Base-by-base conservation (phyloP, 2,113 vertebrate genomes). In the Apteryx owenii region DNA sequence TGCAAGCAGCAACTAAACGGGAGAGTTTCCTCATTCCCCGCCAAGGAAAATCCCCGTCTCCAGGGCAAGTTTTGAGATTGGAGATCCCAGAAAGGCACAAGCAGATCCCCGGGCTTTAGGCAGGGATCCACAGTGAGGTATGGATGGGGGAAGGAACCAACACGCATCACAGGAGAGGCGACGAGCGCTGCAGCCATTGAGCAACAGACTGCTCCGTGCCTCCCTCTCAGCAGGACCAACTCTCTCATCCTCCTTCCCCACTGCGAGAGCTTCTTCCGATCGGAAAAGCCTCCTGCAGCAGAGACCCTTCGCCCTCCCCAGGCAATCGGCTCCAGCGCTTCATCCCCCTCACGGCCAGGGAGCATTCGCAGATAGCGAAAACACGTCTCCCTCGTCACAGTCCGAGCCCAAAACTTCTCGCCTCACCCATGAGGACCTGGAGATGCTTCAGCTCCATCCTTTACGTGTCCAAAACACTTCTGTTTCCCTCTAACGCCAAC, bases 391-490 rank as follows among this genome's bases (percentile, higher is more conserved):
- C 26, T 51, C 38, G 18, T 4, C 44, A 23, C 33, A 40, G 28
- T 23, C 25, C 21, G 51, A 76, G 62, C 14, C 5, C 6, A 10
- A 29, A 21, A 20, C 16, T 36, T 38, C 75, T 70, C 64, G 50
- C 12, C 12, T 70, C 61, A 14, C 3, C 3, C 28, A 16, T 0
- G 2, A 36, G 53, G 12, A 20, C 25, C 5, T 13, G 42, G 48
- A 56, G 72, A n/a, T 7, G 31, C n/a, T 54, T 25, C 64, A 76
- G 26, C 22, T 48, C 51, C 31, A 2, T 3, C 44, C 25, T n/a
- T 16, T 13, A 33, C 4, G 0, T 1, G 18, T 8, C 61, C 2
- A 0, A 2, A 76, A n/a, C 12, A 25, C 51, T 62, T 53, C 28
- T 29, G 5, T 9, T 44, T 8, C 22, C 19, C 0, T 26, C 29